Evolutionary conservation across 2,113 vertebrate genomes (phyloP), one percentile per base, ranked within the genome.

Genomic region (Heterotilapia buettikoferi): DNA sequence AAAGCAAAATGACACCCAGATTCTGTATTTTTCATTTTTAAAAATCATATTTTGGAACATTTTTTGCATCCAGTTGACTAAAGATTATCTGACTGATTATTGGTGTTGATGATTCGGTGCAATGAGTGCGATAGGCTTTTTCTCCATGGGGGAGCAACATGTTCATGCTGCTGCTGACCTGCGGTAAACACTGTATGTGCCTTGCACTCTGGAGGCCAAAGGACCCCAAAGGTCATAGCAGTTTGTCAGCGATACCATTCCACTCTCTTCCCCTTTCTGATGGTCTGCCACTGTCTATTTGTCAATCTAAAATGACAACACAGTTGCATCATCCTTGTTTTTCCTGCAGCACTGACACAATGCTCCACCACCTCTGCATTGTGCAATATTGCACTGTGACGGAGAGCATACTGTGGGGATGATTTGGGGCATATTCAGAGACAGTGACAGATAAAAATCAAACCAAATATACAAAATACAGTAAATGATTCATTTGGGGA

Each of bases 251-350:
- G 95, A 95, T 94, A 95, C 94, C 91, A 91, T 91, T 91, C 87
- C 87, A 80, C 90, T 89, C 92, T 88, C 93, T 89, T 88, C 90
- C 90, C 91, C 86, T 89, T 91, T 92, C 90, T 92, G 93, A 95
- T 86, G 90, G 90, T 94, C 95, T 95, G 94, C 96, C 94, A 95
- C 93, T 92, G 93, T 95, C 88, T 91, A 94, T 96, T 94, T 96
- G 95, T 96, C 95, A 96, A 90, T 95, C 93, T 87, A 88, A 96
- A 95, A 96, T 95, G 95, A 96, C 92, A 96, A 93, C 93, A 91
- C 71, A 89, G 91, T 93, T 93, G 94, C 94, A 93, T 96, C 94
- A 94, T 81, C 47, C 91, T 92, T 93, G 87, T 94, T 90, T 92
- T 88, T 91, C 94, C 95, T 61, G 87, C 89, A 94, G 95, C 93